Evolutionary conservation across 2,113 vertebrate species (phyloP), one percentile per base, ranked within the genome.

Genomic region (Pygoscelis antarcticus): DNA sequence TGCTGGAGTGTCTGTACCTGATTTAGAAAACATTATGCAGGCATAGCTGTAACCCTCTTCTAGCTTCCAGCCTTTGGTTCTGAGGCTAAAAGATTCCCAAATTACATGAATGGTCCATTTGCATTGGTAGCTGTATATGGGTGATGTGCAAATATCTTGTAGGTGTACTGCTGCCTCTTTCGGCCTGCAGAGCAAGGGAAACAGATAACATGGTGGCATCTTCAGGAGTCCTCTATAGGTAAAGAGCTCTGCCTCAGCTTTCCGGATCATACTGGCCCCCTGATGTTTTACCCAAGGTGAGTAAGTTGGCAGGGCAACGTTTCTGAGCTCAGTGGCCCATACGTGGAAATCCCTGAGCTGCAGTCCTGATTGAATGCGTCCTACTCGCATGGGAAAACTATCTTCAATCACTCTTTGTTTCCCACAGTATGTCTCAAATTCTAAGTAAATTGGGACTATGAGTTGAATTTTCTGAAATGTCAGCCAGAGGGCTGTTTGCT

Each of bases 301-400:
- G 6, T 11, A 44, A 78, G 34, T n/a, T 5, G 10, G 9, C 0
- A 0, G 58, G 20, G 55, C 49, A 42, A 25, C 0, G 0, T 44
- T 85, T 69, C 54, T 68, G 62, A 58, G 20, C 20, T 34, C 47
- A 55, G 54, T 21, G 23, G 20, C 26, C 76, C 15, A 4, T 68
- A 40, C n/a, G 58, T 88, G 36, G 82, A 80, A 93, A 57, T 26
- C 29, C 6, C 34, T 86, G 71, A 7, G 4, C 69, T n/a, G 25
- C 10, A 36, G 34, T 44, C 51, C 38, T 72, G 36, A 9, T 34
- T 9, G 7, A 69, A 32, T 5, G 23, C 29, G 7, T 83, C 25
- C 66, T 47, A 23, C 18, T 76, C 5, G 0, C 34, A 49, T 0
- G 6, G 54, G 30, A 80, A 87, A 89, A 30, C 16, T 69, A 65